A percentile compares a stretch with the other conserved stretches of the same genome.
Evolutionary conservation across 2,888 invertebrate species (phyloP).

Genomic region (Mayetiola destructor): DNA sequence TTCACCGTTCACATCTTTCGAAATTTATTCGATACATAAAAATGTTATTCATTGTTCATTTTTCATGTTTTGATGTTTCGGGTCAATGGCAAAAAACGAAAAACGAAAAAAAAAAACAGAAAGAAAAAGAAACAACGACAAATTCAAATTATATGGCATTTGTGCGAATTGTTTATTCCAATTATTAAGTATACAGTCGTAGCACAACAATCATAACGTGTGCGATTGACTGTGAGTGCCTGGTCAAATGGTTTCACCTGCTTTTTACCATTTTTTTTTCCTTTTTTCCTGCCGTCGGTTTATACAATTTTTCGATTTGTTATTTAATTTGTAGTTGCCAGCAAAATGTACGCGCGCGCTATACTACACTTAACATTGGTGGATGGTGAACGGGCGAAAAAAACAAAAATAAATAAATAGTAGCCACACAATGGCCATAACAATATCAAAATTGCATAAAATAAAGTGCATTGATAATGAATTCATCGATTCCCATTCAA

Average conservation of each 20-base stretch:
- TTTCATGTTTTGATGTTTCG: too few species aligned
- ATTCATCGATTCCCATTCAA: not conserved
- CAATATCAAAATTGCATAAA: not conserved
- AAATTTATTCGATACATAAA: too few species aligned
- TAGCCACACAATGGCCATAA: not conserved
- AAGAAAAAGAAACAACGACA: too few species aligned
- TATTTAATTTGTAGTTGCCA: not conserved
- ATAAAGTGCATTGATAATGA: conserved; percentile 10
- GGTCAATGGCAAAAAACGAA: too few species aligned
- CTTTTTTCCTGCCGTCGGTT: not conserved
- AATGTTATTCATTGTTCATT: too few species aligned
- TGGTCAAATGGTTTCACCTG: conserved; percentile 1
- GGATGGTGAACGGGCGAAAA: not conserved
- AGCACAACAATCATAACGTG: too few species aligned
- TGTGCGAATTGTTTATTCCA: conserved; percentile 3
- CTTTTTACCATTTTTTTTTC: not conserved
- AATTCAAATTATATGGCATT: conserved; percentile 7
- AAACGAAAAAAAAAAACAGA: too few species aligned
- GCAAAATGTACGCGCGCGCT: not conserved
- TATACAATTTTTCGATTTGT: not conserved
- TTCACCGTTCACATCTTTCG: too few species aligned
- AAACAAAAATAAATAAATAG: not conserved
- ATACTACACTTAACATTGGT: not conserved
- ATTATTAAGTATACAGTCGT: too few species aligned
- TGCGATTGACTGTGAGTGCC: not conserved